phyloP scores from a whole-genome alignment of 2,113 vertebrate species.

The Eolophus roseicapilla region DNA sequence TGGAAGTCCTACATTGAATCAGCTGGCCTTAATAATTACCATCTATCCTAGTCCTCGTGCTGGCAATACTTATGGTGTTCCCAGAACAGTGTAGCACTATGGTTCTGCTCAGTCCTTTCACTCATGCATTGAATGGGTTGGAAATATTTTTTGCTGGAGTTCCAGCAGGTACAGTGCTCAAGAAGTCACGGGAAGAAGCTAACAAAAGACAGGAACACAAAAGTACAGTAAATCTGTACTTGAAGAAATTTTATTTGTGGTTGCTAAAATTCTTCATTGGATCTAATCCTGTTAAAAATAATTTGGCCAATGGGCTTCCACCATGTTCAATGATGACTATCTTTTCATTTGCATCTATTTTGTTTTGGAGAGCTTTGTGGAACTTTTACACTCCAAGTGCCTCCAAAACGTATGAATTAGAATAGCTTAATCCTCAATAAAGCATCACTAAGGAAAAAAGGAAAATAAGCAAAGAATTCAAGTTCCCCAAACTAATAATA shows the following conservation, averaged over 20 bases:
- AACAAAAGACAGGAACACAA: neutral
- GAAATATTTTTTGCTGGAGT: neutral
- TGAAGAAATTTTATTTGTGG: neutral
- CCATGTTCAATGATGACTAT: neutral
- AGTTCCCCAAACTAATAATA: neutral
- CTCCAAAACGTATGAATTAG: neutral
- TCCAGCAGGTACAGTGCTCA: neutral
- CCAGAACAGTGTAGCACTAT: neutral
- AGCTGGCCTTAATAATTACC: neutral
- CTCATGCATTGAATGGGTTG: fast-evolving
- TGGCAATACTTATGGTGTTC: neutral
- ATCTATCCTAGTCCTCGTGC: neutral
- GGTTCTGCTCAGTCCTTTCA: neutral
- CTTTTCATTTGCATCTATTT: neutral
- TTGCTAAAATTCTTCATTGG: neutral
- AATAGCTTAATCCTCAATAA: neutral
- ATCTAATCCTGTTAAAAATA: neutral
- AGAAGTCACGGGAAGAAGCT: neutral
- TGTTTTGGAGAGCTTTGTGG: neutral
- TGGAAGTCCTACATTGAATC: neutral
- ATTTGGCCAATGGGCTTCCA: neutral
- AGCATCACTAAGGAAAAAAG: neutral
- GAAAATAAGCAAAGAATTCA: neutral
- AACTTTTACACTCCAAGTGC: neutral
- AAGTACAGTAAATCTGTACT: neutral